Percentiles rank a stretch among this genome's conserved stretches.
These are phyloP conservation scores for Myotis lucifugus DNA, from an alignment of 2,113 vertebrate genomes.

Conservation along the genomic window DNA sequence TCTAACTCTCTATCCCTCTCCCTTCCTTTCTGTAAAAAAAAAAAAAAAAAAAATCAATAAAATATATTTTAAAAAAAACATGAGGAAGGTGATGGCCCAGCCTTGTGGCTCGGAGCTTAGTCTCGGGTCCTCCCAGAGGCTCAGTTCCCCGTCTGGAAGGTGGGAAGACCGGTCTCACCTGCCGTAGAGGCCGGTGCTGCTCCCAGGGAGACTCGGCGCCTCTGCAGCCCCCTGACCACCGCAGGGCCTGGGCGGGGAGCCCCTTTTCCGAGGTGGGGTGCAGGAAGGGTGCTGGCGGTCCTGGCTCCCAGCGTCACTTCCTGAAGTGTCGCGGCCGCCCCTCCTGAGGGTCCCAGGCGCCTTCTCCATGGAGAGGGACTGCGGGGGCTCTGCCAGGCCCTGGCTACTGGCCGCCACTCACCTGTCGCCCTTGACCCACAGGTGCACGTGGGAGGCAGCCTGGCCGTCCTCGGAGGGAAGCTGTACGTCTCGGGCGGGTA, in stretches of 20 bases:
- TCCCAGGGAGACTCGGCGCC: neutral
- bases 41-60: no score
- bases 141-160: neutral
- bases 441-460: slow-evolving; percentile 97
- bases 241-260: neutral
- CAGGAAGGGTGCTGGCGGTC: neutral
- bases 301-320: neutral
- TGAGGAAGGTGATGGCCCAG: neutral
- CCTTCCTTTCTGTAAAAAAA: no score
- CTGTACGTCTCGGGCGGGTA: slow-evolving; percentile 97
- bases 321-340: neutral
- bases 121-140: fast-evolving
- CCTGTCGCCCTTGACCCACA: slow-evolving; percentile 66
- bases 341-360: fast-evolving
- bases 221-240: neutral
- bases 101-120: no score
- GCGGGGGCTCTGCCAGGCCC: fast-evolving
- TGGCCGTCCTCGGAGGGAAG: slow-evolving; percentile 93
- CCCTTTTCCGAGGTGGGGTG: neutral
- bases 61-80: no score
- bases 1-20: no score
- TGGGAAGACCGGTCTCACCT: fast-evolving
- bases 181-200: neutral
- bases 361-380: neutral
- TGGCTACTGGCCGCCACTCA: neutral